These are phyloP conservation scores for Murina feae DNA, from an alignment of 2,113 vertebrate species.

Conservation along the genomic window DNA sequence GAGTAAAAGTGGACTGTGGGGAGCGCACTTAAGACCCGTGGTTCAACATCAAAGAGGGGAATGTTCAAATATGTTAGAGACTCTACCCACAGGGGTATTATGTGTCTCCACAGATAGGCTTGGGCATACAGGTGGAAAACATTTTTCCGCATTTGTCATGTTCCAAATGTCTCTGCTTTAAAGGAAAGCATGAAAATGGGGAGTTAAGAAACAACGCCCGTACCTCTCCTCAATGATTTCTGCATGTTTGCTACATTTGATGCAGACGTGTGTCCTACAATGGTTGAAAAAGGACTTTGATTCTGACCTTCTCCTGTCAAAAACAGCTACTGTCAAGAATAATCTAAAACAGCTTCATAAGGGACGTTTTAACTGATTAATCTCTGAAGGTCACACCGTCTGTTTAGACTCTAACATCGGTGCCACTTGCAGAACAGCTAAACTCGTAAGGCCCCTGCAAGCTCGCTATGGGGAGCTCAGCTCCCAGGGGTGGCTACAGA, in stretches of 20 bases:
- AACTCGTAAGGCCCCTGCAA: conserved; percentile 81
- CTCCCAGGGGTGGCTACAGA: conserved; percentile 83
- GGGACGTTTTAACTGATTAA: conserved; percentile 87
- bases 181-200: conserved; percentile 74
- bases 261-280: conserved; percentile 83
- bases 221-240: conserved; percentile 78
- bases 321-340: conserved; percentile 88
- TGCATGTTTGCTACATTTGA: conserved; percentile 82
- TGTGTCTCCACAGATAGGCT: conserved; percentile 67
- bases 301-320: conserved; percentile 88
- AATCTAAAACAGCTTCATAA: conserved; percentile 89
- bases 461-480: conserved; percentile 78
- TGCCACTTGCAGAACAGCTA: conserved; percentile 84
- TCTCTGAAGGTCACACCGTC: conserved; percentile 86
- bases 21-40: conserved; percentile 66
- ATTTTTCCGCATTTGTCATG: conserved; percentile 71
- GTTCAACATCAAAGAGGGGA: conserved; percentile 69
- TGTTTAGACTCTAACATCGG: conserved; percentile 84
- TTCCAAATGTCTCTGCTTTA: conserved; percentile 71
- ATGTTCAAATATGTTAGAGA: conserved; percentile 69
- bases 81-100: conserved; percentile 55
- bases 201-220: conserved; percentile 71
- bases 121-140: conserved; percentile 73
- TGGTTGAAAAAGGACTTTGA: conserved; percentile 87
- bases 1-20: conserved; percentile 68